Percentiles rank a stretch among this genome's conserved stretches.
Evolutionary conservation across 2,797 vertebrate species (phyloP).

Genomic region (Anguilla obscura): DNA sequence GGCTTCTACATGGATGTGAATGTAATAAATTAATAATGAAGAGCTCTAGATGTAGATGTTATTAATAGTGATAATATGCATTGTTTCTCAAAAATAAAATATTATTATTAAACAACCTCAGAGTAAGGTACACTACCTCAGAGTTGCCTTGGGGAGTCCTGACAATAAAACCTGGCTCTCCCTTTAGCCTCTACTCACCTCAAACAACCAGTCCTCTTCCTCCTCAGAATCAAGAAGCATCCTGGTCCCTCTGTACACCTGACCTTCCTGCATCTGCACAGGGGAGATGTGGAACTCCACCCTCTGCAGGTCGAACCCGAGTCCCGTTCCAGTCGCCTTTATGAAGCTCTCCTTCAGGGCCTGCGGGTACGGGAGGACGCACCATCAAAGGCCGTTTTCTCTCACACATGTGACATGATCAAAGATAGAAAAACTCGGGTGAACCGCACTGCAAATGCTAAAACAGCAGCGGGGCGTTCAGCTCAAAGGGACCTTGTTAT

Average conservation of each 20-base stretch:
- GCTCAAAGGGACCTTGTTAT: not conserved
- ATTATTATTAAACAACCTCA: not conserved
- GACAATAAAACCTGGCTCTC: not conserved
- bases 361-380: conserved; percentile 60
- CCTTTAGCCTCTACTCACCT: conserved; percentile 71
- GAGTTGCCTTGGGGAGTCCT: not conserved
- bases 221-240: conserved; percentile 88
- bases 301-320: conserved; percentile 90
- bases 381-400: not conserved
- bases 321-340: conserved; percentile 90
- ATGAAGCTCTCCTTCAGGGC: conserved; percentile 96
- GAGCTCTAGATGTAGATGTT: not conserved
- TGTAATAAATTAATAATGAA: not conserved
- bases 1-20: not conserved
- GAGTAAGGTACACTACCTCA: not conserved
- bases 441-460: not conserved
- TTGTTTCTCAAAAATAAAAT: not conserved
- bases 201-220: conserved; percentile 86
- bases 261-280: conserved; percentile 71
- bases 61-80: not conserved
- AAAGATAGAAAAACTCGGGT: not conserved
- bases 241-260: conserved; percentile 76
- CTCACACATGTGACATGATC: not conserved
- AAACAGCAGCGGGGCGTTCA: not conserved
- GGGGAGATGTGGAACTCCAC: conserved; percentile 86